Evolutionary conservation across 2,113 vertebrate species (phyloP).

Genomic region (Danionella cerebrum): DNA sequence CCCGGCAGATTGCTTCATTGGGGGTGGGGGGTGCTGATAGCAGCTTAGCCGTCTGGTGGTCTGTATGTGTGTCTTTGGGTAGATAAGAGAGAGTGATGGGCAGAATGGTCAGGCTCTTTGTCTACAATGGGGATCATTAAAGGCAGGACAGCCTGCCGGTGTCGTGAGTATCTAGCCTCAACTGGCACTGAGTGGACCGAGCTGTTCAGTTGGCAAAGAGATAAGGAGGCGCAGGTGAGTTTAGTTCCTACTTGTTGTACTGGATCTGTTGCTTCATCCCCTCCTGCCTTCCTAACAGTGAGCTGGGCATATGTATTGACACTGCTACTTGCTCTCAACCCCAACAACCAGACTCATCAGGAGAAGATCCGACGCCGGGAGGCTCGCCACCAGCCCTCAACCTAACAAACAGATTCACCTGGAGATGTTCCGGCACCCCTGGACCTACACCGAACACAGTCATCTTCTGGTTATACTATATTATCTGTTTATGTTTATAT

Average conservation of each 20-base stretch:
- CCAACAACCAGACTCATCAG: no score
- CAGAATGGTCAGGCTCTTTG: neutral
- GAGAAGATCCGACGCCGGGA: no score
- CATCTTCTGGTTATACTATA: no score
- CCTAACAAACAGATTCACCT: no score
- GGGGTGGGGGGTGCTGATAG: neutral
- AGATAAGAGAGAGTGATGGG: constrained; percentile 4
- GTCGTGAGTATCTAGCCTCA: constrained; percentile 19
- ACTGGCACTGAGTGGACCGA: neutral
- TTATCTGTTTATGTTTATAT: no score
- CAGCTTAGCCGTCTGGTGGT: constrained; percentile 1
- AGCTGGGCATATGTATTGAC: neutral
- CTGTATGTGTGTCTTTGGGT: neutral
- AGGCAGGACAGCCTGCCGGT: neutral
- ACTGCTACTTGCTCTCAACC: neutral
- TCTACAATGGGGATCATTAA: constrained; percentile 17
- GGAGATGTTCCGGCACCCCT: no score
- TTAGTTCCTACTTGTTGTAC: neutral
- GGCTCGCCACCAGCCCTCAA: no score
- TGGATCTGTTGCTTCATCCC: neutral
- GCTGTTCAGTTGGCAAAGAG: constrained; percentile 17
- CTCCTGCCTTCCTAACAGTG: neutral
- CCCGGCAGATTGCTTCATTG: constrained; percentile 8
- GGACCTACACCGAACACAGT: no score
- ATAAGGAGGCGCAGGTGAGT: neutral